Evolutionary conservation across 2,888 invertebrate genomes (phyloP).

Genomic region (Antitype chi): DNA sequence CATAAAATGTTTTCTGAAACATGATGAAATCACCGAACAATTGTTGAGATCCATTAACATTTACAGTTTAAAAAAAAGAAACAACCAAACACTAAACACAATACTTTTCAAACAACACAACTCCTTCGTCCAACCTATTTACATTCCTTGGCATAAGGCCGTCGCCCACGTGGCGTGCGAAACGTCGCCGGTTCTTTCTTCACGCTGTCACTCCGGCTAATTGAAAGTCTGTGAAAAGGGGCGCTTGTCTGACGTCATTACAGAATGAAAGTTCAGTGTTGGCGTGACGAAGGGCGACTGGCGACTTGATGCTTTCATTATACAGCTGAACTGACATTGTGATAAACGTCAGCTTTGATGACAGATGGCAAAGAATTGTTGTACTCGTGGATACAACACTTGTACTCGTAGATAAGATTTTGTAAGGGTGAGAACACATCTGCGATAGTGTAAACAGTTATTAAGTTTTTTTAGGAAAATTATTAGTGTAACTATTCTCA

Average conservation of each 20-base stretch:
- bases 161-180: conserved; percentile 22
- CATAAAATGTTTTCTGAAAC: not conserved
- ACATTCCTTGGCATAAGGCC: conserved; percentile 13
- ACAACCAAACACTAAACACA: not conserved
- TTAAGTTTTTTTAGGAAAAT: not conserved
- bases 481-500: not conserved
- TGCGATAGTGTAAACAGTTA: not conserved
- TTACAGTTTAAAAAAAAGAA: not conserved
- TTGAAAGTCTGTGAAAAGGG: conserved; percentile 68
- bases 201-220: conserved; percentile 65
- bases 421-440: not conserved
- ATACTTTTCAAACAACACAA: not conserved
- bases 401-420: conserved; percentile 19
- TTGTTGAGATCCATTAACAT: too few relatives aligned
- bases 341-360: conserved; percentile 11
- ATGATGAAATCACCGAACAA: too few relatives aligned
- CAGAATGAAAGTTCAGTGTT: conserved; percentile 62
- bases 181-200: conserved; percentile 16
- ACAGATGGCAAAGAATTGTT: conserved; percentile 7
- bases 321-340: conserved; percentile 42
- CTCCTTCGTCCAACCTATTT: conserved; percentile 25
- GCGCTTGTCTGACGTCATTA: conserved; percentile 61
- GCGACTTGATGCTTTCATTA: conserved; percentile 51
- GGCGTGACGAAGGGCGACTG: conserved; percentile 56
- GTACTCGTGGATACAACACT: conserved; percentile 14